Evolutionary conservation across 2,797 vertebrate genomes (phyloP), one percentile per base, ranked within the genome.

Genomic region (Oreochromis grahami): DNA sequence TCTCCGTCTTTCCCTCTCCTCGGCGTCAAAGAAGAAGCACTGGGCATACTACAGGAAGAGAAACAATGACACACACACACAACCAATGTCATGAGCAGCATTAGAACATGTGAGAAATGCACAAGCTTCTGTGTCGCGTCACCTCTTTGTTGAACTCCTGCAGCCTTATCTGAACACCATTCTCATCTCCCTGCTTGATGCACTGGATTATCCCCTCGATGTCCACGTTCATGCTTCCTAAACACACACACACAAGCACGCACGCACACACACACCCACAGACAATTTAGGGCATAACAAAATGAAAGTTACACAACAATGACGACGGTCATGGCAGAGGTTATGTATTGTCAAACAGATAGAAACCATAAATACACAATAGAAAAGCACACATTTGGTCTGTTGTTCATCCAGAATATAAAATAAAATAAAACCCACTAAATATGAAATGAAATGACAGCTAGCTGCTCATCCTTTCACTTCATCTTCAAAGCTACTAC

Each of bases 111-210:
- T 29, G 19, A 41, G 7, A 5, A 63, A 19, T 12, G 15, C 38
- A 24, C 6, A 9, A 51, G 84, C 26, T 8, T 86, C 5, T 74
- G 56, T 79, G 65, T 51, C n/a, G 0, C 2, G 6, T 80, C 91
- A 96, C 96, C 96, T 96, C 95, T 87, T 90, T 94, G 89, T 96
- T 97, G 83, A 96, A 96, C 68, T 94, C 86, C 74, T 94, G 92
- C 83, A 97, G 90, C 65, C 95, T 92, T 9, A 76, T 86, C 74
- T 95, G 93, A 80, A 96, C 87, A 29, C 92, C 90, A 5, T 86
- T 93, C 86, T 95, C 94, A 82, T 97, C 91, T 13, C 94, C 95
- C 86, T 87, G 93, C 89, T 94, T 95, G 89, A 97, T 95, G 87
- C 94, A 94, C 55, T 91, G 91, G 89, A 96, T 95, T 92, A 97